phyloP scores from a whole-genome alignment of 2,888 invertebrate species.

The Eristalis arbustorum region DNA sequence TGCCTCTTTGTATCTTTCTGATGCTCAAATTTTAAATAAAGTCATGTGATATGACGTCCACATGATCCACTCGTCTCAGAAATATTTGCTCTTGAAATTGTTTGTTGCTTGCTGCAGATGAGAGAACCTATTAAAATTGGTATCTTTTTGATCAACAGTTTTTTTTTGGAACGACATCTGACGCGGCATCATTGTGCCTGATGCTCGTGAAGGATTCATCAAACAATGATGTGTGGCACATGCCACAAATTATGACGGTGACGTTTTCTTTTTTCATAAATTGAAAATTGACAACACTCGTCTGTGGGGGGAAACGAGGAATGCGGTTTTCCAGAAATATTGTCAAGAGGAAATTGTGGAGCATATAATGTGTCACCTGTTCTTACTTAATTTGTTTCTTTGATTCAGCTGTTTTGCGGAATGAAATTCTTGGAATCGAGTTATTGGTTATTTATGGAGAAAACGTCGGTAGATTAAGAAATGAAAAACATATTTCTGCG shows the following conservation, averaged over 20 bases:
- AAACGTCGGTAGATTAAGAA: neutral
- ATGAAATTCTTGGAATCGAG: too few species aligned
- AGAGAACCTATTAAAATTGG: neutral
- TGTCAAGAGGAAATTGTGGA: too few species aligned
- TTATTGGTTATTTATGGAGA: neutral
- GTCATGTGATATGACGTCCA: neutral
- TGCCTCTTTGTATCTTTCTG: neutral
- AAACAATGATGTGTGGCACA: neutral
- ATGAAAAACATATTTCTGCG: neutral
- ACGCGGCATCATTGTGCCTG: neutral
- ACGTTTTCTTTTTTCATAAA: neutral
- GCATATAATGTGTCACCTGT: too few species aligned
- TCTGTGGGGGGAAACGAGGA: neutral
- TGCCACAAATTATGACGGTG: neutral
- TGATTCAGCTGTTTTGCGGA: too few species aligned
- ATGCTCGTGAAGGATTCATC: neutral
- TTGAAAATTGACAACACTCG: neutral
- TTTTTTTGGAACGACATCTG: neutral
- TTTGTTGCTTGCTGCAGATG: neutral
- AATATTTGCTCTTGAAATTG: neutral
- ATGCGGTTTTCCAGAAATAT: too few species aligned
- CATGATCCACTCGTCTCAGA: constrained; percentile 9
- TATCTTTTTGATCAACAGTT: constrained; percentile 14
- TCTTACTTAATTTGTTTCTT: too few species aligned
- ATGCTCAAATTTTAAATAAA: neutral